Evolutionary conservation across 2,797 vertebrate species (phyloP).

Genomic region (Semaprochilodus insignis): DNA sequence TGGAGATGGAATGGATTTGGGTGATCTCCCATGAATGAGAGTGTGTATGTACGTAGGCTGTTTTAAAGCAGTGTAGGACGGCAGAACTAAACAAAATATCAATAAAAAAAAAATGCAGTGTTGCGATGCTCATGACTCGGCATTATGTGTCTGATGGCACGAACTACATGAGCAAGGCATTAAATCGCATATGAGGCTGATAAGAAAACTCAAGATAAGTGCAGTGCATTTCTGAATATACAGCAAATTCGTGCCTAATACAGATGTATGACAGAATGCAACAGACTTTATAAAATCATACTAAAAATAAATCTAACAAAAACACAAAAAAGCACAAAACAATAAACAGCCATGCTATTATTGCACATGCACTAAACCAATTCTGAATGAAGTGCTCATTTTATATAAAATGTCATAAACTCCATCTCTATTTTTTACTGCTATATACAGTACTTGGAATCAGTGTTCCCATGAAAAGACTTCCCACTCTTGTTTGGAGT

Average conservation of each 20-base stretch:
- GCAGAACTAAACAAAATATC: background rate
- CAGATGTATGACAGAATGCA: background rate
- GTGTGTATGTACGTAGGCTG: background rate
- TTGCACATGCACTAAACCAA: slow-evolving; percentile 21
- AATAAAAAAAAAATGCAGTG: slow-evolving; percentile 14
- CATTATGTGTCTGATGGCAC: background rate
- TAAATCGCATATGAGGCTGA: background rate
- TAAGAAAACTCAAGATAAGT: background rate
- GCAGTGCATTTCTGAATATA: background rate
- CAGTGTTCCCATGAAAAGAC: background rate
- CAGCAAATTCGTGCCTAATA: background rate
- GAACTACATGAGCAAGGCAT: background rate
- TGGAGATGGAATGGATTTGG: slow-evolving; percentile 69
- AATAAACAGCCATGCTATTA: background rate
- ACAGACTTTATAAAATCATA: background rate
- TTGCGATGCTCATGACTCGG: background rate
- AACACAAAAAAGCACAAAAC: background rate
- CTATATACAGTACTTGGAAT: background rate
- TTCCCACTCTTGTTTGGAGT: background rate
- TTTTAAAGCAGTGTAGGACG: slow-evolving; percentile 1
- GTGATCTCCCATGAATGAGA: slow-evolving; percentile 40
- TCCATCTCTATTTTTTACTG: background rate
- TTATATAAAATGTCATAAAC: no score
- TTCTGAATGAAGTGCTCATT: slow-evolving; percentile 8
- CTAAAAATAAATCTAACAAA: background rate